phyloP scores from a whole-genome alignment of 2,113 vertebrate genomes.

The Hippocampus barbouri region DNA sequence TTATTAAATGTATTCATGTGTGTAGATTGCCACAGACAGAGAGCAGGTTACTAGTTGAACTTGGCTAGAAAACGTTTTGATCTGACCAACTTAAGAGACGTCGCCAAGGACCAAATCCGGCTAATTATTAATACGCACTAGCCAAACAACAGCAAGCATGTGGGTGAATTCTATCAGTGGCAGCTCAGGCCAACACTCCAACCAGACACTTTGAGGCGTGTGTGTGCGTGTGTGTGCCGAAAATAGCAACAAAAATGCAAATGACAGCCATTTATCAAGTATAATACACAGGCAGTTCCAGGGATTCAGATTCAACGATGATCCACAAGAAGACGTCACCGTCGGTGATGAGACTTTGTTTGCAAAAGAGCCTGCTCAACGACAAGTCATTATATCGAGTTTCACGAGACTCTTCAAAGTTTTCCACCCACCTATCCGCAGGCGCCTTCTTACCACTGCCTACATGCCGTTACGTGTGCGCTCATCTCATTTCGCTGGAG shows the following conservation, averaged over 20 bases:
- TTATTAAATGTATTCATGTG: too few relatives aligned
- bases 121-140: too few relatives aligned
- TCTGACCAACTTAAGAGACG: too few relatives aligned
- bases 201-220: too few relatives aligned
- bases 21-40: too few relatives aligned
- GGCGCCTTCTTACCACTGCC: neutral
- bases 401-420: neutral
- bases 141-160: too few relatives aligned
- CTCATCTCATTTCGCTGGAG: neutral
- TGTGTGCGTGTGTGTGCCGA: neutral
- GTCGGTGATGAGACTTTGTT: conserved; percentile 4
- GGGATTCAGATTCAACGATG: neutral
- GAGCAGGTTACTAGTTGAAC: too few relatives aligned
- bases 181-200: too few relatives aligned
- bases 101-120: too few relatives aligned
- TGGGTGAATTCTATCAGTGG: too few relatives aligned
- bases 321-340: neutral
- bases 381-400: conserved; percentile 24
- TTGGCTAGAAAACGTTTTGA: too few relatives aligned
- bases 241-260: neutral
- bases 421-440: neutral
- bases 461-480: neutral
- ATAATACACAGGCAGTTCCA: neutral
- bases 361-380: conserved; percentile 13
- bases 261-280: neutral